Evolutionary conservation across 2,888 invertebrate species (phyloP), one percentile per base, ranked within the genome.

Genomic region (Philereme transversata): DNA sequence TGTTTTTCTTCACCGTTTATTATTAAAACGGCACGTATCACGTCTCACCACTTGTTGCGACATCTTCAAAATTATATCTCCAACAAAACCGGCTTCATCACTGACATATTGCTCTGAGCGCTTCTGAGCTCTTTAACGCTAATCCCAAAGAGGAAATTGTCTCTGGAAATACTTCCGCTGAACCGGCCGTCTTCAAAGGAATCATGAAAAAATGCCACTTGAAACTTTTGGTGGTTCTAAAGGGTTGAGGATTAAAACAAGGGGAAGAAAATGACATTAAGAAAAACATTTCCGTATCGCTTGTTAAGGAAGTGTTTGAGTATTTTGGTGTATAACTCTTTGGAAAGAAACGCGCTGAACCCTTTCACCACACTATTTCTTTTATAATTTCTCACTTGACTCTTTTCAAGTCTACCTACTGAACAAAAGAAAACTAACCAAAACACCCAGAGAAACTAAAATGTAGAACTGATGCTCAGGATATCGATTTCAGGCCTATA

Each of bases 121-220:
- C 65, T 61, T 22, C 22, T 46, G 44, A 56, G 60, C 59, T 58
- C 65, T 61, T 64, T 64, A 69, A 62, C 65, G 69, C 74, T 84
- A 82, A 86, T 88, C 85, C 78, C 75, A 73, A 69, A 70, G 60
- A 69, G 89, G 89, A 88, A 88, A 88, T 88, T 87, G 84, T 83
- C 78, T 76, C 74, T 74, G 81, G 80, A 84, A 81, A 81, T 79
- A 79, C 81, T 82, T 81, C 82, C 79, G 74, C 74, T 71, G 75
- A 22, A 22, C 82, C 79, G 77, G 76, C 72, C 70, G 73, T 57
- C 64, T 57, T 60, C 60, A 67, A 72, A 65, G 65, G 71, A 71
- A 75, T 73, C 22, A 22, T 22, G 22, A 72, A 64, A 68, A 58
- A 65, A 64, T 51, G 57, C 62, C 58, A 67, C 59, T 65, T 52